Evolutionary conservation across 2,888 invertebrate species (phyloP).

Genomic region (Mythimna albipuncta): DNA sequence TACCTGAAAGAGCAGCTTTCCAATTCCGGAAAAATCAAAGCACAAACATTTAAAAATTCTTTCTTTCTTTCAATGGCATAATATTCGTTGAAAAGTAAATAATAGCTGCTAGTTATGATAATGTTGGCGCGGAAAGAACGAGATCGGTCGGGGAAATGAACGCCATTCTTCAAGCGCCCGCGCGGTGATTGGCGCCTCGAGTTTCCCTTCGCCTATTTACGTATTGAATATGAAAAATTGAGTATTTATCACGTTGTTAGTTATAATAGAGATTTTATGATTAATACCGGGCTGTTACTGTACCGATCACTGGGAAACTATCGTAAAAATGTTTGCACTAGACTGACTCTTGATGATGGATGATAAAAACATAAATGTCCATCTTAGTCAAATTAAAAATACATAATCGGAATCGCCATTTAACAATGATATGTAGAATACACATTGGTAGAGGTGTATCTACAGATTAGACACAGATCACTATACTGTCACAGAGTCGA

Average conservation of each 20-base stretch:
- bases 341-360: neutral
- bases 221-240: conserved; percentile 53
- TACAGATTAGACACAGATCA: conserved; percentile 10
- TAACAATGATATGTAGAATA: neutral
- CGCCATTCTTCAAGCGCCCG: conserved; percentile 78
- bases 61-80: conserved; percentile 34
- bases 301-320: neutral
- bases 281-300: neutral
- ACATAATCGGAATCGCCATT: neutral
- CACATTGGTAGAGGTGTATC: neutral
- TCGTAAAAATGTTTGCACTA: neutral
- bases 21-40: conserved; percentile 36
- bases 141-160: conserved; percentile 82
- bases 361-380: too few relatives aligned
- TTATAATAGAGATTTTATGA: conserved; percentile 23
- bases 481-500: neutral
- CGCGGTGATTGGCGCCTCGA: conserved; percentile 77
- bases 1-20: neutral
- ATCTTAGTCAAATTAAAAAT: neutral
- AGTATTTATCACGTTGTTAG: conserved; percentile 29
- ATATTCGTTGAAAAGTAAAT: conserved; percentile 69
- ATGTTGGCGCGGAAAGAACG: conserved; percentile 79
- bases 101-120: conserved; percentile 78
- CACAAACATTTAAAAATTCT: conserved; percentile 17
- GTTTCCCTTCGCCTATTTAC: conserved; percentile 68